These are phyloP conservation scores for Malurus elegans DNA, from an alignment of 2,113 vertebrate genomes.

Conservation along the genomic window DNA sequence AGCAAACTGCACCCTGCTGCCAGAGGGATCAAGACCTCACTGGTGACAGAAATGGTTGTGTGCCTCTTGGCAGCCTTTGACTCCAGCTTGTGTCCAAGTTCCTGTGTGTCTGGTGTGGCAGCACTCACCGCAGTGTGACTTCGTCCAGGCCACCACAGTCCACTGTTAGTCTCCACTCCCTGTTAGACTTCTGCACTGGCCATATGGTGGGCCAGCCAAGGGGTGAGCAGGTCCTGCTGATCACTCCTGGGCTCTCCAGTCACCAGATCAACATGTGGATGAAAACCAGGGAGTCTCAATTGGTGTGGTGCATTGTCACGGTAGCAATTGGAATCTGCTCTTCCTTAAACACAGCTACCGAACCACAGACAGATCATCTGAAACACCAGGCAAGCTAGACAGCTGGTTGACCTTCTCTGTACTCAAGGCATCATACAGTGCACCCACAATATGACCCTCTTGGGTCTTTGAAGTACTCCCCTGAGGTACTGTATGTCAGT, in stretches of 20 bases:
- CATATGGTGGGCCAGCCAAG: not conserved
- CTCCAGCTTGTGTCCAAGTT: rapidly evolving
- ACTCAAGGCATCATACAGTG: not conserved
- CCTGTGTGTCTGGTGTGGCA: not conserved
- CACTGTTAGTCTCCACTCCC: not conserved
- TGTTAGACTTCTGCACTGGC: not conserved
- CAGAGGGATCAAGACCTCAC: not conserved
- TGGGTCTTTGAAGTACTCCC: not conserved
- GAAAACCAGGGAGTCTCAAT: not conserved
- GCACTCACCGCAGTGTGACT: not conserved
- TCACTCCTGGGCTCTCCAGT: not conserved
- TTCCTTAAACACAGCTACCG: not conserved
- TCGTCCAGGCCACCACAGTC: not conserved
- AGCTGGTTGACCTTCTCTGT: not conserved
- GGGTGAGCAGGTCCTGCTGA: not conserved
- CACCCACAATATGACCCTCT: not conserved
- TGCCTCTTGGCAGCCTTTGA: not conserved
- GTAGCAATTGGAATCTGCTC: not conserved
- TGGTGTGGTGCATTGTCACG: not conserved
- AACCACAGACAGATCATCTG: not conserved
- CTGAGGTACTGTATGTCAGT: not conserved
- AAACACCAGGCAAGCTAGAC: not conserved
- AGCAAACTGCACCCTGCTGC: not conserved
- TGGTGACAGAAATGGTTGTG: not conserved
- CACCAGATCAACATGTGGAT: not conserved